Base-by-base conservation (phyloP, 2,888 invertebrate species). In the Xestia xanthographa region DNA sequence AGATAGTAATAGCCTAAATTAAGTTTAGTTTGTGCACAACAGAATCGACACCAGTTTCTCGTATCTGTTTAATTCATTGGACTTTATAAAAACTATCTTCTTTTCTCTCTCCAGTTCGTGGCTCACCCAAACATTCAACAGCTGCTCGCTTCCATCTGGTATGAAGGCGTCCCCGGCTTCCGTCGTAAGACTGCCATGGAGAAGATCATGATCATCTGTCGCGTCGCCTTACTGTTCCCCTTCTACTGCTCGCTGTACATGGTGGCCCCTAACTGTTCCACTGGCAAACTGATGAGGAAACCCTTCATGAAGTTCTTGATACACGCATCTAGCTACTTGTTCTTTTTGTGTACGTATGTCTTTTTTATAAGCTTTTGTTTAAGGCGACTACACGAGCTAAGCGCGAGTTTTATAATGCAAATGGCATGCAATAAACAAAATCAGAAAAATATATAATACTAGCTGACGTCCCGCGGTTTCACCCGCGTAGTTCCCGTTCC, bases 301-400 rank as follows among this genome's bases (percentile, higher is more conserved):
- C 99, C 99, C 0, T 99, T 99, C 92, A 99, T 99, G 98, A 99
- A 99, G 95, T 99, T 99, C 93, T 97, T 99, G 90, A 98, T 99
- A 72, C 99, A 99, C 91, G 99, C 99, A 12, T 98, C 99, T 0
- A 99, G 99, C 22, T 99, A 99, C 93, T 95, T 99, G 85, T 98
- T 99, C 95, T 99, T 99, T 14, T 43, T 80, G 29, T 41, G 80
- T 80, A 2, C 77, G 79, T 79, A 43, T 20, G 0, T 34, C 29
- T 1, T 1, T 5, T 60, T 50, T 34, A 22, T 34, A 41, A 50
- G 22, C 22, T 22, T 20, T 50, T 9, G 20, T 50, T 9, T 22
- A n/a, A n/a, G n/a, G n/a, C n/a, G n/a, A n/a, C n/a, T n/a, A n/a
- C n/a, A n/a, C n/a, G n/a, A n/a, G n/a, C n/a, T n/a, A n/a, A n/a